Evolutionary conservation across 2,113 vertebrate genomes (phyloP), one percentile per base, ranked within the genome.

Genomic region (Stigmatopora nigra): DNA sequence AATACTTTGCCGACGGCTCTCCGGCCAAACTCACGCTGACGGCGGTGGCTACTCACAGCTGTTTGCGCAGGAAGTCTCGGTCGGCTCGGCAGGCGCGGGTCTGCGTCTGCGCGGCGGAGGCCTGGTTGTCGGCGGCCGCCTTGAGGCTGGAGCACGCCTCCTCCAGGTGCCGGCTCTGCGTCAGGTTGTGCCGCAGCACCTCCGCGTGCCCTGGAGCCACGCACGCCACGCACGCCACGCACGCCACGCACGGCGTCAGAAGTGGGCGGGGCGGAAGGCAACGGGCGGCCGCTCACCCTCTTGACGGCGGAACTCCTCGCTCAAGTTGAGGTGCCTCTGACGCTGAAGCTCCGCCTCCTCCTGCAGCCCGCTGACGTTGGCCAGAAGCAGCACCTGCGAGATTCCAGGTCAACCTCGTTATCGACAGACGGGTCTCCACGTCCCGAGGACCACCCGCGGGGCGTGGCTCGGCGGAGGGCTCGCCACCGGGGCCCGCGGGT

Each of bases 131-230:
- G 63, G 63, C 63, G 47, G 63, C 63, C 31, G 48, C 48, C 48
- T 64, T 64, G 6, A 51, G 47, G 63, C 48, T 64, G 63, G 25
- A 25, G 48, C 63, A 64, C 4, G 17, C 46, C 22, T 31, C 63
- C 15, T 9, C 48, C 6, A 0, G 31, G 10, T 49, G 63, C 31
- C 10, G 4, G 47, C 47, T 48, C 47, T 51, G 63, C 17, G 63
- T 64, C 63, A 64, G 17, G 63, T 64, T 64, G 63, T 64, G 47
- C 63, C 38, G 17, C 47, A 64, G 31, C 47, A 13, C 48, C 63
- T 64, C 63, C 48, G 2, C 48, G 25, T 19, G 63, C 2, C 36
- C 63, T 64, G 48, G 46, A 48, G 5, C 25, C 25, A 31, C 25
- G 35, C 25, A 31, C 25, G 35, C 63, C 13, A 16, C 51, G 1